Conservation (phyloP, 2,113 vertebrate species). For the Hepsetus odoe region DNA sequence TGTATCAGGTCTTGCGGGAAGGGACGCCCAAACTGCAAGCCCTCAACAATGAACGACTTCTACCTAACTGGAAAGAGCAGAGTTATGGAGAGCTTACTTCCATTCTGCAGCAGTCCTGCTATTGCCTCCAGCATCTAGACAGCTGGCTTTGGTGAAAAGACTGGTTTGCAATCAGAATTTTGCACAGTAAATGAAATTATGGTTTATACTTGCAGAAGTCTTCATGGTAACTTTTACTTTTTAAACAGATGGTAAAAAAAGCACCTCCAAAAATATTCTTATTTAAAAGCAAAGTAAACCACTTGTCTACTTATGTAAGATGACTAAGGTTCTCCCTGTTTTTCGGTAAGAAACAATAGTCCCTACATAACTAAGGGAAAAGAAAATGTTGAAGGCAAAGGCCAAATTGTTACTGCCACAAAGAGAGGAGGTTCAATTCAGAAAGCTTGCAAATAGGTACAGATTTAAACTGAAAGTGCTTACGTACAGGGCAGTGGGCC, state of each 20-base stretch:
- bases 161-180: background rate
- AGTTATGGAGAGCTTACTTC: slow-evolving; percentile 74
- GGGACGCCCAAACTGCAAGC: slow-evolving; percentile 79
- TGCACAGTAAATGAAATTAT: background rate
- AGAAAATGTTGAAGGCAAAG: background rate
- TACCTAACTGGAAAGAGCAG: slow-evolving; percentile 76
- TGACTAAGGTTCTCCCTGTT: background rate
- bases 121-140: slow-evolving; percentile 81
- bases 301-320: background rate
- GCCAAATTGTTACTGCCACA: background rate
- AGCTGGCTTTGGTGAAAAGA: slow-evolving; percentile 79
- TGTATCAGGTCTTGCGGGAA: slow-evolving; percentile 77
- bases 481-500: too few species aligned
- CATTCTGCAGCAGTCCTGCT: slow-evolving; percentile 80
- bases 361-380: background rate
- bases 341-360: background rate
- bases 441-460: background rate
- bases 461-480: too few species aligned
- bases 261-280: background rate
- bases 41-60: slow-evolving; percentile 79
- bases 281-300: background rate
- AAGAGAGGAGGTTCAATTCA: background rate
- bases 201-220: background rate
- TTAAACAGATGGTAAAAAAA: background rate
- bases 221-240: background rate